Percentiles rank a stretch among this genome's conserved stretches.
Evolutionary conservation across 2,113 vertebrate species (phyloP).

Genomic region (Clarias batrachus): DNA sequence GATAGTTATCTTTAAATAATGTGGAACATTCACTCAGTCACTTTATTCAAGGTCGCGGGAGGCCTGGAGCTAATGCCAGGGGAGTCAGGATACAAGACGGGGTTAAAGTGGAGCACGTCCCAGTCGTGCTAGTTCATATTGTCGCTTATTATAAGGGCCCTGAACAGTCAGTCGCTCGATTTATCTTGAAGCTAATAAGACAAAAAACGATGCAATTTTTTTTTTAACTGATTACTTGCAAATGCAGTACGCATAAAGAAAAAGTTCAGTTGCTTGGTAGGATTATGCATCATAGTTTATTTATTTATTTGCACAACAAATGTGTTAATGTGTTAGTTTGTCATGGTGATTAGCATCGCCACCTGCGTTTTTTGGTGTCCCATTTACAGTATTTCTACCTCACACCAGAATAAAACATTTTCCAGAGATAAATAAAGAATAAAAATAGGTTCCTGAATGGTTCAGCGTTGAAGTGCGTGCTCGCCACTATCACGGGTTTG

Average conservation of each 20-base stretch:
- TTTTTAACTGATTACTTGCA: neutral
- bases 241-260: neutral
- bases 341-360: neutral
- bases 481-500: no score
- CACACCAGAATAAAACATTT: neutral
- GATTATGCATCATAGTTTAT: neutral
- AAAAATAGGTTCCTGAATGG: no score
- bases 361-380: neutral
- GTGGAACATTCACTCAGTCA: neutral
- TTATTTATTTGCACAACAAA: no score
- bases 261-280: neutral
- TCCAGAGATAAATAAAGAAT: neutral
- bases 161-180: neutral
- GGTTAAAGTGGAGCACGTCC: no score
- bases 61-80: no score
- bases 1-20: neutral
- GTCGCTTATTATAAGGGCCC: neutral
- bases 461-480: no score
- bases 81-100: no score
- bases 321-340: neutral
- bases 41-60: no score
- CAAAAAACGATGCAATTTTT: neutral
- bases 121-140: neutral
- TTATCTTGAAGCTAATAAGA: neutral
- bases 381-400: neutral